Base-by-base conservation (phyloP, 2,113 vertebrate species). In the Chascanopsetta lugubris region DNA sequence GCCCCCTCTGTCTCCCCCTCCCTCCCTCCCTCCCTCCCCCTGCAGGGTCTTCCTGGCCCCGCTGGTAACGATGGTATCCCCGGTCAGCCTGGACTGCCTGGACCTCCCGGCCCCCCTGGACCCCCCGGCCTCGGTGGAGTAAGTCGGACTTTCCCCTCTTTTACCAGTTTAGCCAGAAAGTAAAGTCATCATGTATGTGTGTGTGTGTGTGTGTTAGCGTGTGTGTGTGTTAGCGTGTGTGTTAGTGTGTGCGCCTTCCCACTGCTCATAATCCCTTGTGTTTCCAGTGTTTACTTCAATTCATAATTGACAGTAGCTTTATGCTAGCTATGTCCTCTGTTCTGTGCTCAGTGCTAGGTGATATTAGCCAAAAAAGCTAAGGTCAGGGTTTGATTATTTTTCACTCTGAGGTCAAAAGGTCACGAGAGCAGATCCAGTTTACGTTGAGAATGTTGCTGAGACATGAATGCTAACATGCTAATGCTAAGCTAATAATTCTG, bases 121-220 rank as follows among this genome's bases (percentile, higher is more conserved):
- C 93, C 94, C 64, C 91, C 95, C 57, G 97, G 97, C 90, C 94
- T 98, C 32, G 95, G 94, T 84, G 97, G 97, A 94, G 96, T 97
- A 94, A 96, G 95, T 97, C n/a, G n/a, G n/a, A n/a, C n/a, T n/a
- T n/a, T 17, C n/a, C 38, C 11, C 29, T 30, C 29, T 30, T 10
- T 34, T 8, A 36, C 34, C 30, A 2, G 2, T 49, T 55, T 3
- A 7, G 3, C 27, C 57, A 29, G 5, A 42, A 34, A 11, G 0
- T 47, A 25, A 34, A n/a, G n/a, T n/a, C n/a, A n/a, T n/a, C n/a
- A n/a, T n/a, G n/a, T n/a, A n/a, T n/a, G n/a, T n/a, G n/a, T n/a
- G n/a, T n/a, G n/a, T n/a, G n/a, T n/a, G n/a, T n/a, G n/a, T n/a
- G n/a, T n/a, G n/a, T n/a, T n/a, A n/a, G n/a, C n/a, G n/a, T n/a